Base-by-base conservation (phyloP, 1,140 invertebrate species). In the Cydia fagiglandana region DNA sequence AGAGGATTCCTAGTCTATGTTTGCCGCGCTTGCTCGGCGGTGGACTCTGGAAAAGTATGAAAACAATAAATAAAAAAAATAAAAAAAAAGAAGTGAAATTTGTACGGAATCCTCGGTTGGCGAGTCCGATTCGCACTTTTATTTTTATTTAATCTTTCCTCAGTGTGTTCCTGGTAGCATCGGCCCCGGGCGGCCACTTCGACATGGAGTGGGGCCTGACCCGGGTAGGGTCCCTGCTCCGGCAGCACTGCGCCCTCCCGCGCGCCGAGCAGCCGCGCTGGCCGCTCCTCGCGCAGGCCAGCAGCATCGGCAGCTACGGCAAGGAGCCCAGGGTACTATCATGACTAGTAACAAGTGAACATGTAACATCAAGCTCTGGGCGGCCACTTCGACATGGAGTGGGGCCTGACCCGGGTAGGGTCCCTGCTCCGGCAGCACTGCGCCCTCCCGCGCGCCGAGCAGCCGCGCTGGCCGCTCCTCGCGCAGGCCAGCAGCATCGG, bases 401-500 rank as follows among this genome's bases (percentile, higher is more conserved):
- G 96, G 95, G 97, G 97, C 4, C 95, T 98, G 84, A 93, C 95
- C 56, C 95, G 95, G 77, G 90, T 98, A 4, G 94, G 94, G 2
- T 88, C 94, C 20, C 88, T 98, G 74, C 85, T 97, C 7, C 93
- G 94, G 1, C 94, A 95, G 47, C 94, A 97, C 85, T 95, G 94
- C 24, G 78, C 79, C n/a, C 81, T 95, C 38, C 94, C 95, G 0
- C 80, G 86, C 0, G 89, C 93, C 75, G 93, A 94, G 5, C 87
- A 88, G 74, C 85, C 94, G 28, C 78, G 92, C 83, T 94, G 94
- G 86, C 93, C 94, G 45, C 86, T 94, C 0, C 88, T 98, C 38
- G 96, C 96, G 15, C 98, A 99, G 91, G 97, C 97, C 80, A 98
- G 97, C 13, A 98, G 97, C 80, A 97, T 99, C 76, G 98, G 98